Evolutionary conservation across 2,888 invertebrate species (phyloP), one percentile per base, ranked within the genome.

Genomic region (Drosophila seclusa): DNA sequence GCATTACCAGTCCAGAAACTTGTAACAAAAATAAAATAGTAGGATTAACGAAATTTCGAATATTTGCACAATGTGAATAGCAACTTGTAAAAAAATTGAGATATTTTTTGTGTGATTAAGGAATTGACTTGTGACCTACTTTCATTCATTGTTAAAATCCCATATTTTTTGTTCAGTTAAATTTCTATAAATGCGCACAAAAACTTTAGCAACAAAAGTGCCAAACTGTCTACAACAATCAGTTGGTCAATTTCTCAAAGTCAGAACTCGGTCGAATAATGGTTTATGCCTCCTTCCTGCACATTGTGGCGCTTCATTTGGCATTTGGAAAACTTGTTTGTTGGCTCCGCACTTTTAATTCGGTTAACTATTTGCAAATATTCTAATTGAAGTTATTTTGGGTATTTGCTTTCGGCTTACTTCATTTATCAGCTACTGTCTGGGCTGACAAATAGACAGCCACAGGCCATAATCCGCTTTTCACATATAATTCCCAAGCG

Each of bases 221-320:
- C 60, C 76, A 80, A 78, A 80, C 80, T 78, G 77, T 80, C 77
- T n/a, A 5, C 48, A 66, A 57, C 82, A 72, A 81, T 81, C 63
- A 68, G 45, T 57, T 63, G 62, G 49, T 72, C 73, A 64, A 77
- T 78, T 78, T 80, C 80, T 77, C 78, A 78, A 68, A 63, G 78
- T 77, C 78, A 72, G 31, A 64, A 29, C 48, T 63, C 29, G 45
- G 45, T 66, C 76, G 36, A 67, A 66, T 77, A 80, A 76, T 80
- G 76, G 64, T 62, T 49, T 32, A 21, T 54, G 54, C 5, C 42
- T n/a, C 53, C 21, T 4, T 27, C 4, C 31, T 24, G 24, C 27
- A 38, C 8, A 27, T n/a, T 27, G 55, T 18, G 45, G 45, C 38
- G 48, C 31, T 36, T 55, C 45, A 45, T 21, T 45, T 24, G 45